These are phyloP conservation scores for Tholera decimalis DNA, from an alignment of 2,888 invertebrate genomes.

Conservation along the genomic window DNA sequence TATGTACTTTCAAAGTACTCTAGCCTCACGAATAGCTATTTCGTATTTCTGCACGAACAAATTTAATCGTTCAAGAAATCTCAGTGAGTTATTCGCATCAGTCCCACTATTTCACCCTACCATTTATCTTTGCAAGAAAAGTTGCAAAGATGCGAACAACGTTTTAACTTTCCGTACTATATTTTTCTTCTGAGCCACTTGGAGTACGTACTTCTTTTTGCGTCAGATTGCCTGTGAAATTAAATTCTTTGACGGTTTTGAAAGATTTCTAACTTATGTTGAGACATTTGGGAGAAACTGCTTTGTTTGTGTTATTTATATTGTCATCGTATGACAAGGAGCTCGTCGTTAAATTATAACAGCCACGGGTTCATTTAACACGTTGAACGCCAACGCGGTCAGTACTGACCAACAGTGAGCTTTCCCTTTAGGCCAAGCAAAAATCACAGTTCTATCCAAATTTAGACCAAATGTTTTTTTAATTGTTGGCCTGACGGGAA, in stretches of 20 bases:
- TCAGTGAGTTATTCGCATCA: slow-evolving; percentile 20
- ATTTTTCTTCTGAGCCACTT: slow-evolving; percentile 44
- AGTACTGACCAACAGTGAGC: too few relatives aligned
- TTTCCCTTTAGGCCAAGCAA: too few relatives aligned
- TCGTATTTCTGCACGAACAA: slow-evolving; percentile 19
- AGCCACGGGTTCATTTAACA: too few relatives aligned
- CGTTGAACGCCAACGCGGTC: too few relatives aligned
- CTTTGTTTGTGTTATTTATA: slow-evolving; percentile 8
- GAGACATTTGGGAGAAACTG: slow-evolving; percentile 14
- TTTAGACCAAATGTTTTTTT: too few relatives aligned
- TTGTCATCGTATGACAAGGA: too few relatives aligned
- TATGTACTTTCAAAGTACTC: neutral
- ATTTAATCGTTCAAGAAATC: slow-evolving; percentile 21
- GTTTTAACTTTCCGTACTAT: slow-evolving; percentile 47
- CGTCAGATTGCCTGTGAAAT: slow-evolving; percentile 38
- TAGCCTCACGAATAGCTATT: neutral
- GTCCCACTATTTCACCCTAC: slow-evolving; percentile 32
- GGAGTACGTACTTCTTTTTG: slow-evolving; percentile 7
- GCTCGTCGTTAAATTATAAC: too few relatives aligned
- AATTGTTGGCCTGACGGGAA: too few relatives aligned
- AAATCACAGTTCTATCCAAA: too few relatives aligned
- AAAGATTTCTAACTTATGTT: slow-evolving; percentile 47
- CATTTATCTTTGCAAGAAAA: slow-evolving; percentile 48
- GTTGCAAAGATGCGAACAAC: slow-evolving; percentile 39
- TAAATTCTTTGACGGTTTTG: slow-evolving; percentile 40